Evolutionary conservation across 2,888 invertebrate genomes (phyloP), one percentile per base, ranked within the genome.

Genomic region (Chydorus sphaericus): DNA sequence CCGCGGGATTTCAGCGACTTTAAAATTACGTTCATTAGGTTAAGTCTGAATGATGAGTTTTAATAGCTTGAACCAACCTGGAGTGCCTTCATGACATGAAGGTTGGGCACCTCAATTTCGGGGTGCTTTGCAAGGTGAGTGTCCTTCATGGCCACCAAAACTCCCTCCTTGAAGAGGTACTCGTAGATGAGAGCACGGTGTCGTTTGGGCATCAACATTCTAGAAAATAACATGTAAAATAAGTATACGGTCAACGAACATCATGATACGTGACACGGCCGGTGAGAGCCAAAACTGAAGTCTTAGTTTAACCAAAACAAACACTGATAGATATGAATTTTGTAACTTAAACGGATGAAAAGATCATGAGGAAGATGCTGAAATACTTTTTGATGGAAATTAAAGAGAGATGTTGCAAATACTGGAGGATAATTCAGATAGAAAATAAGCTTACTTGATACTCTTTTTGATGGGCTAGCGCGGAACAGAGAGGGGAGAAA

Each of bases 161-260:
- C 98, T 71, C 98, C 98, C 75, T 99, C 97, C 71, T 93, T 93
- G 73, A 97, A 96, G 65, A 97, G 82, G 76, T 90, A 89, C 72
- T 98, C 97, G 74, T 91, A 98, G 71, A 98, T 97, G 65, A 88
- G 78, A 64, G 90, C 85, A 69, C 94, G 84, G 73, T 94, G 92
- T 77, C 90, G 88, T 79, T 96, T 97, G 67, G 97, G 94, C 93
- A 98, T 98, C 91, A 98, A 93, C 98, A 98, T 98, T 73, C 87
- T 28, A n/a, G 11, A 57, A 11, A 30, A 54, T n/a, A 5, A n/a
- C 11, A 10, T 23, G 20, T 26, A 55, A 50, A 1, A 1, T 30
- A 29, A 29, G 10, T 16, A 51, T 6, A 16, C 23, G n/a, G 16
- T 48, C 18, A 8, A 18, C 18, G 8, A 26, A 48, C 48, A n/a